phyloP scores from a whole-genome alignment of 2,797 vertebrate genomes.

The Pteropus rufus region DNA sequence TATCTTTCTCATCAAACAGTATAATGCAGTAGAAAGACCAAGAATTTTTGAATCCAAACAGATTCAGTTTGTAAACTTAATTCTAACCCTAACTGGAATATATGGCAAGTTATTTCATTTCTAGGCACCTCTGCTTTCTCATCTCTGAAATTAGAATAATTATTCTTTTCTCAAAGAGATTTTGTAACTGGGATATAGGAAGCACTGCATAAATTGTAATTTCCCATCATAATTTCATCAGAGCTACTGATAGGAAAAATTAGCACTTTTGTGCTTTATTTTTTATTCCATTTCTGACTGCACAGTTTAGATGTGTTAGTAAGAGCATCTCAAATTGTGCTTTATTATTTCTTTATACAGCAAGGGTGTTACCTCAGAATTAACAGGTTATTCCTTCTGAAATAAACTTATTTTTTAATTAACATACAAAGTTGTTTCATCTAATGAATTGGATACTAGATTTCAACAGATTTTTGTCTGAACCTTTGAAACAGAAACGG shows the following conservation, averaged over 20 bases:
- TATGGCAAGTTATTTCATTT: conserved; percentile 1
- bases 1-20: background rate
- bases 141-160: conserved; percentile 14
- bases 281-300: background rate
- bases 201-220: background rate
- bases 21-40: background rate
- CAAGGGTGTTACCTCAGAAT: background rate
- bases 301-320: background rate
- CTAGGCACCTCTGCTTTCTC: background rate
- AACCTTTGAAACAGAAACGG: background rate
- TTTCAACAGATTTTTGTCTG: background rate
- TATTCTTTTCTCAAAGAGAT: background rate
- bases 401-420: background rate
- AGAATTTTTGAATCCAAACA: background rate
- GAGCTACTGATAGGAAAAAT: background rate
- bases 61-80: background rate
- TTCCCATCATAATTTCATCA: background rate
- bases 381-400: background rate
- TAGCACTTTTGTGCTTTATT: background rate
- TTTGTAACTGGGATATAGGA: background rate
- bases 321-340: background rate
- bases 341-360: background rate
- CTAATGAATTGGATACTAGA: background rate
- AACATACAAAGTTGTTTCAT: background rate
- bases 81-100: background rate